Evolutionary conservation across 1,140 invertebrate genomes (phyloP).

Genomic region (Drosophila pseudoobscura): DNA sequence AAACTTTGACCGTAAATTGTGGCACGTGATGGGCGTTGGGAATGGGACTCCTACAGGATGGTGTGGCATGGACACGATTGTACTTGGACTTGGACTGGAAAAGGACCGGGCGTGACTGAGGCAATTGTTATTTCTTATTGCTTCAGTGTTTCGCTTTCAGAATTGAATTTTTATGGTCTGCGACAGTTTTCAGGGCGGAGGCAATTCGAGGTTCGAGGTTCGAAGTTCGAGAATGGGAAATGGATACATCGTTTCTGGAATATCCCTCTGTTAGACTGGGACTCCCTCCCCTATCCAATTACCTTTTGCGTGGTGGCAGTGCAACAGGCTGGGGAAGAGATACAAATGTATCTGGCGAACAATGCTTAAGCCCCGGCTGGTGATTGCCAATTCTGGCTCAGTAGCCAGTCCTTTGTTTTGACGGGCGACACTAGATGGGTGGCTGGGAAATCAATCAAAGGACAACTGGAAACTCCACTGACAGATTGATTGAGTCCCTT

Average conservation of each 20-base stretch:
- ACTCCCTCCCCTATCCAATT: background rate
- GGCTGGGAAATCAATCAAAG: conserved; percentile 18
- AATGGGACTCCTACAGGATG: background rate
- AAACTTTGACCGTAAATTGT: conserved; percentile 79
- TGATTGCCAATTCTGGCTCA: background rate
- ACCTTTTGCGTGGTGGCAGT: conserved; percentile 2
- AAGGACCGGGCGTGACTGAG: conserved; percentile 51
- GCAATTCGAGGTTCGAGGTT: too few relatives aligned
- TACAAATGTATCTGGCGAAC: conserved; percentile 1
- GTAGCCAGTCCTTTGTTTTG: conserved; percentile 1
- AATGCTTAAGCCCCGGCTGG: background rate
- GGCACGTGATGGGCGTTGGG: conserved; percentile 71
- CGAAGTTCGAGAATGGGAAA: conserved; percentile 17
- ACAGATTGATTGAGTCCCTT: conserved; percentile 18
- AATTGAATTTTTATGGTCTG: conserved; percentile 78
- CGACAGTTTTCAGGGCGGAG: conserved; percentile 64
- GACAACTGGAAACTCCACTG: conserved; percentile 14
- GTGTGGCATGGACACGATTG: conserved; percentile 33
- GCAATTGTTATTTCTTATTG: conserved; percentile 64
- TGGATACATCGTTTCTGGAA: conserved; percentile 4
- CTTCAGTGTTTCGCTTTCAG: conserved; percentile 15
- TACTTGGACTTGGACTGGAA: background rate
- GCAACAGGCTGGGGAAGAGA: conserved; percentile 34
- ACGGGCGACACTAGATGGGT: background rate
- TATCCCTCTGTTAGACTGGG: background rate